Evolutionary conservation across 2,888 invertebrate species (phyloP), one percentile per base, ranked within the genome.

Genomic region (Tuberolachnus salignus): DNA sequence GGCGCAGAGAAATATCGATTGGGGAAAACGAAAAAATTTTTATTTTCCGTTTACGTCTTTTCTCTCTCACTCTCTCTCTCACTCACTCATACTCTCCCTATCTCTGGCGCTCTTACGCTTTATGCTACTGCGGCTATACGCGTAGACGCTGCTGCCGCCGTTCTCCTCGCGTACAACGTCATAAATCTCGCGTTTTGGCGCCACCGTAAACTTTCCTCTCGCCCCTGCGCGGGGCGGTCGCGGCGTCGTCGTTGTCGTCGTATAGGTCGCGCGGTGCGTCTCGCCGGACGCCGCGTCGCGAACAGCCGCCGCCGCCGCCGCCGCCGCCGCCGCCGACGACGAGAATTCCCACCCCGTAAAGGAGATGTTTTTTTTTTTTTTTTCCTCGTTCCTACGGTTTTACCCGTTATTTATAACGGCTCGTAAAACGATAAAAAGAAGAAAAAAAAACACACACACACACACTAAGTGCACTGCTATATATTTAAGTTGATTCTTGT

Each of bases 111-210:
- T 4, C 34, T 3, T 6, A 6, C 34, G 34, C 34, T 34, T 6
- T n/a, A n/a, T 6, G 34, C 34, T 34, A 6, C 34, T 34, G 34
- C 34, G 34, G 34, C 34, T 34, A 34, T 34, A 34, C 34, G 6
- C 34, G 34, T 34, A 34, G 3, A 34, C 13, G 10, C 0, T 19
- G 1, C n/a, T n/a, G n/a, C n/a, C 64, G 42, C 26, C 61, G 34
- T 34, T 9, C 19, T 42, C 51, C 13, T 14, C 26, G n/a, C 51
- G 14, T 44, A 23, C 46, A 46, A 66, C 67, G 69, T 69, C 78
- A 69, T 78, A 78, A 78, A 78, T 78, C 59, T 78, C 78, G 42
- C 69, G 59, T 69, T 78, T 78, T 78, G 78, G 78, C 78, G 78
- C 78, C 78, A 78, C 78, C 78, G 61, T 34, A n/a, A 13, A 23